A percentile compares a stretch with the other conserved stretches of the same genome.
These are phyloP conservation scores for Acronicta aceris DNA, from an alignment of 2,888 invertebrate species.

Conservation along the genomic window DNA sequence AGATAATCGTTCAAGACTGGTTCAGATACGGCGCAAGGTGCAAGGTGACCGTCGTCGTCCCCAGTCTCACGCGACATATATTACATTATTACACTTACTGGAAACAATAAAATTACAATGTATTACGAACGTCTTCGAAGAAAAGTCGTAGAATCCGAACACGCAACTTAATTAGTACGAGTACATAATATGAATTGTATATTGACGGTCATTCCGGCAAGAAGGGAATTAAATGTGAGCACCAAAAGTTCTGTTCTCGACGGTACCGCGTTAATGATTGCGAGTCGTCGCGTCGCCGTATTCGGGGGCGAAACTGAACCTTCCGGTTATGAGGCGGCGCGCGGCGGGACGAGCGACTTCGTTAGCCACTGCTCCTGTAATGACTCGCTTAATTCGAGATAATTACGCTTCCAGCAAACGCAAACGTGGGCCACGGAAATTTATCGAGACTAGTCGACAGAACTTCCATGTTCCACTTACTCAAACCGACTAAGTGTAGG, in stretches of 20 bases:
- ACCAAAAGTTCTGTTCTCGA: conserved; percentile 74
- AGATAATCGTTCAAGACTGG: conserved; percentile 72
- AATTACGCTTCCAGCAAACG: conserved; percentile 80
- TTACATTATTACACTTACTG: conserved; percentile 61
- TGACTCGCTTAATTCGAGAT: conserved; percentile 86
- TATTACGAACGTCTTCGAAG: conserved; percentile 62
- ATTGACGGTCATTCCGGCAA: conserved; percentile 65
- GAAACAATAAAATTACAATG: conserved; percentile 67
- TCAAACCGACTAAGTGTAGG: conserved; percentile 68
- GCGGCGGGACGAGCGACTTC: conserved; percentile 73
- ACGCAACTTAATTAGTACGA: conserved; percentile 67
- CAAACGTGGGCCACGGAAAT: conserved; percentile 77
- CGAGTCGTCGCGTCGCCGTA: conserved; percentile 63
- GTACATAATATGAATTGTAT: conserved; percentile 66
- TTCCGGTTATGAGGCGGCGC: conserved; percentile 77
- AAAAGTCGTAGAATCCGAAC: conserved; percentile 60
- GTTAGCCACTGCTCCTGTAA: conserved; percentile 80
- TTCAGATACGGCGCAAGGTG: conserved; percentile 74
- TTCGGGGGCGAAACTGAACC: conserved; percentile 82
- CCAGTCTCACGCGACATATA: conserved; percentile 68
- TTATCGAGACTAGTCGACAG: conserved; percentile 73
- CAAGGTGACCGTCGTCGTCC: conserved; percentile 66
- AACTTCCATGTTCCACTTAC: conserved; percentile 66
- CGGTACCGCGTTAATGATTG: conserved; percentile 75
- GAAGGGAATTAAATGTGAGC: conserved; percentile 72